These are phyloP conservation scores for Drosophila birchii DNA, from an alignment of 2,888 invertebrate species.

Conservation along the genomic window DNA sequence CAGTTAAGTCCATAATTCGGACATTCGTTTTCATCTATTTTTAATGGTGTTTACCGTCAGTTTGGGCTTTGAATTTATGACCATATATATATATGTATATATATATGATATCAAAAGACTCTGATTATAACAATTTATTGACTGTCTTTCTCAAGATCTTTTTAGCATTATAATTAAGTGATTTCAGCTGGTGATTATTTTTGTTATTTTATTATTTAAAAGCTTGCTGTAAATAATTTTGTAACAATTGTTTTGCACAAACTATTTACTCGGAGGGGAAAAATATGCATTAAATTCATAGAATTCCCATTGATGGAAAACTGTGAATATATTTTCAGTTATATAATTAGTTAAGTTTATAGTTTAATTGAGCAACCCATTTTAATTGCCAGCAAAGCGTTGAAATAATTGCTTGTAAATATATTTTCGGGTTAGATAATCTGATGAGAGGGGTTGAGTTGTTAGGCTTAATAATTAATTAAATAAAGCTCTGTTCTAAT, in stretches of 20 bases:
- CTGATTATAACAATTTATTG: conserved; percentile 7
- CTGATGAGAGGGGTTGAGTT: neutral
- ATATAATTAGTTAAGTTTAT: conserved; percentile 27
- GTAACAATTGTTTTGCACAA: conserved; percentile 10
- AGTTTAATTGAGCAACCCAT: conserved; percentile 12
- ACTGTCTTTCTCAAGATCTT: neutral
- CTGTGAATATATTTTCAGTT: conserved; percentile 23
- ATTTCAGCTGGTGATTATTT: neutral
- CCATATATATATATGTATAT: neutral
- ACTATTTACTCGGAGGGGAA: neutral
- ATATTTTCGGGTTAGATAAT: conserved; percentile 18
- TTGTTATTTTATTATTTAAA: neutral
- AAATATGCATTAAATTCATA: conserved; percentile 1
- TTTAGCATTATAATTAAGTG: neutral
- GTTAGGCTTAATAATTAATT: conserved; percentile 11
- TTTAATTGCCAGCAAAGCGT: conserved; percentile 24
- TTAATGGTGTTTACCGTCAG: conserved; percentile 10
- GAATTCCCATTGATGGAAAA: conserved; percentile 5
- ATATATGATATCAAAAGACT: conserved; percentile 8
- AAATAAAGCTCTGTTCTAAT: conserved; percentile 20
- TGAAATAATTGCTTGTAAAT: conserved; percentile 13
- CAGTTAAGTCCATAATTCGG: conserved; percentile 6
- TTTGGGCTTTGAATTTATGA: conserved; percentile 7
- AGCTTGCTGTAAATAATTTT: neutral
- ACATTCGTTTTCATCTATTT: conserved; percentile 26